These are phyloP conservation scores for Temnothorax nylanderi DNA, from an alignment of 1,140 invertebrate species.

Conservation along the genomic window DNA sequence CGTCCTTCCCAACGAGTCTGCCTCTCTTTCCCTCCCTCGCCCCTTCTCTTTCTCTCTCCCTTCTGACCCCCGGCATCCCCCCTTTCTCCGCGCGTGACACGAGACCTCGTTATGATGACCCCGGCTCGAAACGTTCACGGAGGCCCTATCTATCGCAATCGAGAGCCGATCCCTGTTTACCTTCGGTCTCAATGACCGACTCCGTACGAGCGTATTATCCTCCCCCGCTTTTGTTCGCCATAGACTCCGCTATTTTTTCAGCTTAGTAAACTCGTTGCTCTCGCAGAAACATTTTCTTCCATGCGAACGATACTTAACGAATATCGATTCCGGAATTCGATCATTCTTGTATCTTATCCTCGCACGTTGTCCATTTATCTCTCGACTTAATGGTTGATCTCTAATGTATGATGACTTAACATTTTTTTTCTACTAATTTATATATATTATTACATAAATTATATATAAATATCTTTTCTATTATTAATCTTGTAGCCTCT, in stretches of 20 bases:
- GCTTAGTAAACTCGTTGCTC: constrained; percentile 13
- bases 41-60: constrained; percentile 11
- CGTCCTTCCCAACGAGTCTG: constrained; percentile 38
- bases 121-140: constrained; percentile 70
- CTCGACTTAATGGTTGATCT: neutral
- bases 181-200: constrained; percentile 70
- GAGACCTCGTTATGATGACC: constrained; percentile 81
- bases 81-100: constrained; percentile 64
- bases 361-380: neutral
- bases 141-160: constrained; percentile 70
- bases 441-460: neutral
- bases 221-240: constrained; percentile 19
- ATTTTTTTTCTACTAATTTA: neutral
- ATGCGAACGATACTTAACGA: constrained; percentile 10
- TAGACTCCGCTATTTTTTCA: constrained; percentile 31
- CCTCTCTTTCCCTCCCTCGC: neutral
- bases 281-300: constrained; percentile 22
- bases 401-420: neutral
- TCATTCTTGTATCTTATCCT: neutral
- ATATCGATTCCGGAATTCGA: constrained; percentile 25
- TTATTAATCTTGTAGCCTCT: neutral
- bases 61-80: neutral
- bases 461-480: neutral
- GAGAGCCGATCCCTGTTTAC: constrained; percentile 68
- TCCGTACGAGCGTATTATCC: constrained; percentile 64